Percentiles rank a stretch among this genome's conserved stretches.
phyloP scores from a whole-genome alignment of 2,797 vertebrate genomes.

The Erpetoichthys calabaricus region DNA sequence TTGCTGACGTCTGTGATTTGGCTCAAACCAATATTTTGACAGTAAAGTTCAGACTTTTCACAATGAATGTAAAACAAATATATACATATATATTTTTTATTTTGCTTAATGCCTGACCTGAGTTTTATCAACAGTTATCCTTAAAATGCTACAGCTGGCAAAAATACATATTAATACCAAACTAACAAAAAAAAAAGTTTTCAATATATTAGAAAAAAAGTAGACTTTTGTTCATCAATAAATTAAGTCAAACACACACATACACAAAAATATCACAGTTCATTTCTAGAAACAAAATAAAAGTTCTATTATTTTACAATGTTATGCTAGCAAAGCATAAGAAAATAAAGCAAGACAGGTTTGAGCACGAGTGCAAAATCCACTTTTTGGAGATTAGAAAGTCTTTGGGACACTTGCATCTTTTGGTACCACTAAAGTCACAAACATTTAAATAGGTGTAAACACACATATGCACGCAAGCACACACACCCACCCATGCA shows the following conservation, averaged over 20 bases:
- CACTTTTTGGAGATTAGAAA: not conserved
- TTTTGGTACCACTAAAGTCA: constrained; percentile 3
- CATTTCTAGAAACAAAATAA: constrained; percentile 1
- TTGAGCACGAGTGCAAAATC: constrained; percentile 9
- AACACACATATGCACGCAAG: too few relatives aligned
- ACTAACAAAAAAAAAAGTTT: constrained; percentile 1
- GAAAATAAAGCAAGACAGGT: not conserved
- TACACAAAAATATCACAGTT: constrained; percentile 2
- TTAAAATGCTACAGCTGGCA: constrained; percentile 19
- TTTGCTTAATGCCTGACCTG: too few relatives aligned
- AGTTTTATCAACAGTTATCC: too few relatives aligned
- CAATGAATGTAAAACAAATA: too few relatives aligned
- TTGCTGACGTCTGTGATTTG: too few relatives aligned
- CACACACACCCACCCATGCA: too few relatives aligned
- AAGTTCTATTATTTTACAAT: not conserved
- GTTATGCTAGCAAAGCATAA: not conserved
- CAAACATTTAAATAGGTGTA: too few relatives aligned
- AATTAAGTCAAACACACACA: constrained; percentile 1
- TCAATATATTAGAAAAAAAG: constrained; percentile 6
- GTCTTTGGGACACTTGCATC: constrained; percentile 6
- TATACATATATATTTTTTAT: too few relatives aligned
- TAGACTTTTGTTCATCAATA: not conserved
- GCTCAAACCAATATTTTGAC: too few relatives aligned
- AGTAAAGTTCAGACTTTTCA: too few relatives aligned
- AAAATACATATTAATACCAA: constrained; percentile 8